Evolutionary conservation across 2,797 vertebrate genomes (phyloP), one percentile per base, ranked within the genome.

Genomic region (Takifugu ocellatus): DNA sequence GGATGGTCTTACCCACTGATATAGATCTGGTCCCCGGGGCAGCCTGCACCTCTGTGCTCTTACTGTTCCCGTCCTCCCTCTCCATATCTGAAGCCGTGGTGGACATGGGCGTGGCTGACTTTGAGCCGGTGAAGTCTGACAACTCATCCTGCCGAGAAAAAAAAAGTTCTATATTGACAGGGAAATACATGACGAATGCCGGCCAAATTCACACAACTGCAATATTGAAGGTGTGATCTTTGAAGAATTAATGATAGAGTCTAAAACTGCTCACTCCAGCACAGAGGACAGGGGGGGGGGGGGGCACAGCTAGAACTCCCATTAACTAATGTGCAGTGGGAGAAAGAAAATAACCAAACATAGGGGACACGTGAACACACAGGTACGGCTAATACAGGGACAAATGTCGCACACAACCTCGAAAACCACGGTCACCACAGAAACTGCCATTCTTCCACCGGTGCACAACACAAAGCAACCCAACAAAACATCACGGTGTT

Each of bases 81-180:
- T 91, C 92, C 62, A 84, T 78, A 70, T 94, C 94, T 0, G 93
- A 93, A 61, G 91, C 87, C 2, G 89, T 82, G 49, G 90, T 89
- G 72, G 92, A 94, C 64, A 91, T 90, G 12, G 90, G 93, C 1
- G 92, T 89, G 72, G 90, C 93, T 1, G 91, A 92, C 84, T 94
- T 96, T 68, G 94, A 93, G 68, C 91, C 93, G 51, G 90, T 91
- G 68, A 93, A 82, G 64, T 94, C 93, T 24, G 94, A 95, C 55
- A 98, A 90, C 80, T 99, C 97, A 77, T 99, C 97, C 97, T 99
- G 87, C 55, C 21, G 21, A 21, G 21, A 21, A 82, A 90, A 64
- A 59, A 3, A 3, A 44, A 9, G 43, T 15, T 24, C 54, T 54
- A 50, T 2, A 25, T 27, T 64, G 39, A 39, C 11, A 6, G 31